Conservation (phyloP, 1,140 invertebrate species). For the Papilio polytes region DNA sequence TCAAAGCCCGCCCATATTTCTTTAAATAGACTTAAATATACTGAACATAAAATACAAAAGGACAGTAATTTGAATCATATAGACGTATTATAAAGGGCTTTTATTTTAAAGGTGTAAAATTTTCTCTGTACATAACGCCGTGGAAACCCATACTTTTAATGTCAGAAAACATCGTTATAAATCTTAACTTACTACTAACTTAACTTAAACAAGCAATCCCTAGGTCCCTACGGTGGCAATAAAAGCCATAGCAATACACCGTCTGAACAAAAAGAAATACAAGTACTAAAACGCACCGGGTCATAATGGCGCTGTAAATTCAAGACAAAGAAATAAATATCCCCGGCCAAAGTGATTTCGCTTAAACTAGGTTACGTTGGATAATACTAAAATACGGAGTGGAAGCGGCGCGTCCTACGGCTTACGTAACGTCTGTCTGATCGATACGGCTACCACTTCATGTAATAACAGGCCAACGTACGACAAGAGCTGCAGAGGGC, state of each 20-base stretch:
- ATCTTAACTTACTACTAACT: too few species aligned
- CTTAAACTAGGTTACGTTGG: constrained; percentile 56
- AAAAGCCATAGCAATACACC: constrained; percentile 16
- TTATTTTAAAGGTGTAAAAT: neutral
- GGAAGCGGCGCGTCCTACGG: constrained; percentile 59
- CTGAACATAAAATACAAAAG: neutral
- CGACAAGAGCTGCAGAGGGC: constrained; percentile 56
- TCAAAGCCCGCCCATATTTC: constrained; percentile 14
- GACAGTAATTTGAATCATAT: neutral
- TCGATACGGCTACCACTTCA: constrained; percentile 72
- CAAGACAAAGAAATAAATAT: constrained; percentile 43
- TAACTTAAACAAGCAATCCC: neutral
- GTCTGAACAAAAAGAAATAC: constrained; percentile 14
- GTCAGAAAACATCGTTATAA: neutral
- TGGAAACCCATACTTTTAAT: neutral
- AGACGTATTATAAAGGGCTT: neutral
- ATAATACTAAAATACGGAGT: constrained; percentile 53
- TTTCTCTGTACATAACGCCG: neutral
- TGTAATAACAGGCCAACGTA: constrained; percentile 66
- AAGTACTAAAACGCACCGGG: constrained; percentile 16
- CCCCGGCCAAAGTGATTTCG: constrained; percentile 43
- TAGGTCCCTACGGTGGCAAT: neutral
- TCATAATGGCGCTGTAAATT: constrained; percentile 34
- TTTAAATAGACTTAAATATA: constrained; percentile 26
- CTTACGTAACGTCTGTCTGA: constrained; percentile 75